These are phyloP conservation scores for Leuciscus idus DNA, from an alignment of 2,113 vertebrate genomes.

Conservation along the genomic window DNA sequence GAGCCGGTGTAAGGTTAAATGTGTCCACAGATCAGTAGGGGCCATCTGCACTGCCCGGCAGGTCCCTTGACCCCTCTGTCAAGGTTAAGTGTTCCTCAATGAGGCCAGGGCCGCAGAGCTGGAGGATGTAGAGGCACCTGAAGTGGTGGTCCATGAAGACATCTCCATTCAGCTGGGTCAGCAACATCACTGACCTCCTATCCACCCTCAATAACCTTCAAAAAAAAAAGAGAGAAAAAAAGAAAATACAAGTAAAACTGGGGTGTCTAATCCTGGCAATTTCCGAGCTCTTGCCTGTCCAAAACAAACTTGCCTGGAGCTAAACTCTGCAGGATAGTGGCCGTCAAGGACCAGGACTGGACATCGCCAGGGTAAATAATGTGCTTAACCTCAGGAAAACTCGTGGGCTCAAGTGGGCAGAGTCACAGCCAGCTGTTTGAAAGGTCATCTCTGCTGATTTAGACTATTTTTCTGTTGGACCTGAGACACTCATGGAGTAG, in stretches of 20 bases:
- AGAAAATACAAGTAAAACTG: neutral
- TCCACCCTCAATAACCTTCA: neutral
- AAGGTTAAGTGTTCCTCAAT: conserved; percentile 32
- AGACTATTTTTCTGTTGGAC: neutral
- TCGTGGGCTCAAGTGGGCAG: neutral
- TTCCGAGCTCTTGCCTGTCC: neutral
- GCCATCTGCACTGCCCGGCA: neutral
- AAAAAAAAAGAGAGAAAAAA: neutral
- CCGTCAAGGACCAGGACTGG: neutral
- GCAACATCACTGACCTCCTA: neutral
- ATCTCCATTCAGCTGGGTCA: conserved; percentile 32
- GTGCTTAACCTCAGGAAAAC: neutral
- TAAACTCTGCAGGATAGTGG: neutral
- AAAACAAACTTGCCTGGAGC: neutral
- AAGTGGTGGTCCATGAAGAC: conserved; percentile 16
- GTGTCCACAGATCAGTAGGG: conserved; percentile 10
- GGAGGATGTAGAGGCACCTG: neutral
- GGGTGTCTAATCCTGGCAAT: neutral
- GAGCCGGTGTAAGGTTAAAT: neutral
- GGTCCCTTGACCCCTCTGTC: conserved; percentile 1
- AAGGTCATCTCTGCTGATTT: neutral
- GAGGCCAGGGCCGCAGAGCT: conserved; percentile 22
- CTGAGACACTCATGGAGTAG: neutral
- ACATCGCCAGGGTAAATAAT: neutral
- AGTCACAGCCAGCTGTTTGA: neutral